These are phyloP conservation scores for Chaetura pelagica DNA, from an alignment of 2,113 vertebrate genomes.

Conservation along the genomic window DNA sequence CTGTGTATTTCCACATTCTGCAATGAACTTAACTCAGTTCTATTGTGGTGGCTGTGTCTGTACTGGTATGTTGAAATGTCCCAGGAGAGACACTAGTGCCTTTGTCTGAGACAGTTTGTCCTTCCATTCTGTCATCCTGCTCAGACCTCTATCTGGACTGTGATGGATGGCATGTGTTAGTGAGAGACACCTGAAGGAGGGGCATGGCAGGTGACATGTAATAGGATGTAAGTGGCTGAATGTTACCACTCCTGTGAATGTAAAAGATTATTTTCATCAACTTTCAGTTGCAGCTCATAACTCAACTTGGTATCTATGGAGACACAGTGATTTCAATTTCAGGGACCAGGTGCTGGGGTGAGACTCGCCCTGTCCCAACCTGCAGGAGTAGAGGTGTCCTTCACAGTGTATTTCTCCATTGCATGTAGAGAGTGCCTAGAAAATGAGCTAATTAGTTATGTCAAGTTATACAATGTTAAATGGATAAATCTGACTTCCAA, in stretches of 20 bases:
- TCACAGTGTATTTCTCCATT: not conserved
- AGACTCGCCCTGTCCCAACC: not conserved
- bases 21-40: not conserved
- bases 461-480: too few species aligned
- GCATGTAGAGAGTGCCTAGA: not conserved
- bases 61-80: not conserved
- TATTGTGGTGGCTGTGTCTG: not conserved
- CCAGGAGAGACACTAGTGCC: not conserved
- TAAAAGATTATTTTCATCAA: not conserved
- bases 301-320: not conserved
- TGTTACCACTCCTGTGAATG: not conserved
- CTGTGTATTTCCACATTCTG: not conserved
- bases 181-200: not conserved
- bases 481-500: not conserved
- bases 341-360: not conserved
- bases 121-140: not conserved
- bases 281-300: not conserved
- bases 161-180: not conserved
- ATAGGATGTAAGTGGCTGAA: not conserved
- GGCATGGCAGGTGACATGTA: not conserved
- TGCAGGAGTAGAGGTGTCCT: not conserved
- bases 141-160: not conserved
- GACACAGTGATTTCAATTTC: not conserved
- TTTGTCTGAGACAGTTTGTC: not conserved
- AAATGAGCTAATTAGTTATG: not conserved